Conservation (phyloP, 2,888 invertebrate species). For the Amaurobius ferox region DNA sequence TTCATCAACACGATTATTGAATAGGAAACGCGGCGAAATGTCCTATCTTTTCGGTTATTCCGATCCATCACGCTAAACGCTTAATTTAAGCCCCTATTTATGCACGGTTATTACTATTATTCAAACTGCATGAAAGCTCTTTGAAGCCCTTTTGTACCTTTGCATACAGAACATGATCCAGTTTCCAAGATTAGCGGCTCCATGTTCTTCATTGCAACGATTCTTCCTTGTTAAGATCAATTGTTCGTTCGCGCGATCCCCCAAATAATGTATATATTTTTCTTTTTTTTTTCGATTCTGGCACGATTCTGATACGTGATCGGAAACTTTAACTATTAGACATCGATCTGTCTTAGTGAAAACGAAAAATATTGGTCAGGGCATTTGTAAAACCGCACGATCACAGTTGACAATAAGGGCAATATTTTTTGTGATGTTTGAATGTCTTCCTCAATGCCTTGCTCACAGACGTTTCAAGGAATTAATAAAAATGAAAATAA, state of each 20-base stretch:
- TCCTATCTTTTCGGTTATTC: background rate
- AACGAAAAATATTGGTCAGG: background rate
- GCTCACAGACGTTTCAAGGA: too few species aligned
- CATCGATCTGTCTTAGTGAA: background rate
- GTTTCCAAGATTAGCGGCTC: constrained; percentile 4
- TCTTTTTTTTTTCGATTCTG: background rate
- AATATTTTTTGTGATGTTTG: too few species aligned
- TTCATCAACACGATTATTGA: background rate
- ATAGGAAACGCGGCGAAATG: background rate
- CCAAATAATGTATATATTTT: background rate
- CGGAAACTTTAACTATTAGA: background rate
- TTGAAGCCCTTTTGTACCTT: background rate
- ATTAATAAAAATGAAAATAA: too few species aligned
- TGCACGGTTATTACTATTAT: background rate
- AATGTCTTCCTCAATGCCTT: too few species aligned
- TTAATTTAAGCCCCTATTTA: constrained; percentile 8
- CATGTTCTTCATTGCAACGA: background rate
- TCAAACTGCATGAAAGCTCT: background rate
- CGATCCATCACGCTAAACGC: background rate
- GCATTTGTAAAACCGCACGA: background rate
- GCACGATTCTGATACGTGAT: background rate
- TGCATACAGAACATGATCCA: constrained; percentile 1
- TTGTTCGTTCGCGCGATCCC: background rate
- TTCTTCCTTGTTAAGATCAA: constrained; percentile 9
- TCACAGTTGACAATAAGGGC: background rate